Evolutionary conservation across 1,140 invertebrate genomes (phyloP), one percentile per base, ranked within the genome.

Genomic region (Apis cerana): DNA sequence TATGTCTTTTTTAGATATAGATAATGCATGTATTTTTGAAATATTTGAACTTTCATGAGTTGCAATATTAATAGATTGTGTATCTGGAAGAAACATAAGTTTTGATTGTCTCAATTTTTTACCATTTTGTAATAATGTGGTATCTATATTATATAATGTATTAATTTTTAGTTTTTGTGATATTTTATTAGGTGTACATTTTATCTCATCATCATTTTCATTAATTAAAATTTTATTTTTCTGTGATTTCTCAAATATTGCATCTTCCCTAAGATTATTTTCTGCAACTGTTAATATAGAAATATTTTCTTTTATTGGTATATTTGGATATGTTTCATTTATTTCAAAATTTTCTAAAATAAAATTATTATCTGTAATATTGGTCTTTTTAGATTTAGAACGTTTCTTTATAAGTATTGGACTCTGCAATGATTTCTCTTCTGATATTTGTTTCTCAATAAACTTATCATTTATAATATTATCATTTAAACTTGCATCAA

Each of bases 71-170:
- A 50, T 65, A 74, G 83, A 77, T 62, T 58, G 58, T 71, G 85
- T 13, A 48, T 71, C 48, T 67, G 81, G 75, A 86, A 80, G 0
- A 88, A 86, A 74, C 62, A 87, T 21, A 65, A 92, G 84, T 64
- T 82, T 91, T 27, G 88, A 86, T 68, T 93, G 91, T 65, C 85
- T 90, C 21, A 90, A 61, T 78, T 84, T 92, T 56, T 89, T 90
- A 8, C 89, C 89, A 79, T 80, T 70, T 50, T 65, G 23, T 21
- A 82, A 48, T 52, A 88, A 15, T 78, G 89, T 89, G 9, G 83
- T 84, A 65, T 82, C 83, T 11, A 87, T 77, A 75, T 83, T 83
- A 19, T 87, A 76, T 5, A 81, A 69, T 80, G 85, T 89, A 75
- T 83, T 87, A 11, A 91, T n/a, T 0, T 68, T 23, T 12, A 91